Evolutionary conservation across 2,113 vertebrate species (phyloP).

Genomic region (Eidolon helvum): DNA sequence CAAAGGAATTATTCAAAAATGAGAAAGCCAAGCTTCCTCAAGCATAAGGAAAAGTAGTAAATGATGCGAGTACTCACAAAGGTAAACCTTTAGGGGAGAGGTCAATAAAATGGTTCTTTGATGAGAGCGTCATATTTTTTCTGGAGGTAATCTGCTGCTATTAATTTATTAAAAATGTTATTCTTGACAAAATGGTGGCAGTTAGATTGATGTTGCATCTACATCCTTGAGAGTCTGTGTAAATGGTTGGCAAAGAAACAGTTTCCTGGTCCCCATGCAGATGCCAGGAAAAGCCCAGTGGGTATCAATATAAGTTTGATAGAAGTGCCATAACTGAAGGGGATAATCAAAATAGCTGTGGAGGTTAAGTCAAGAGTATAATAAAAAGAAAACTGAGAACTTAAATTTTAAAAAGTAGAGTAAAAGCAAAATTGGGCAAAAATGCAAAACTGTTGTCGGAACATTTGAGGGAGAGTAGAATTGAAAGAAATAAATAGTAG

Average conservation of each 20-base stretch:
- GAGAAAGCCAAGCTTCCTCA: neutral
- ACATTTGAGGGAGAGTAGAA: neutral
- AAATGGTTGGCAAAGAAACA: neutral
- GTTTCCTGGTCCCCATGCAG: accelerated
- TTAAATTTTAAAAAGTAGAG: neutral
- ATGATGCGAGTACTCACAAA: too few relatives aligned
- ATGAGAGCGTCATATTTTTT: neutral
- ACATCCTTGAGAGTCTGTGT: neutral
- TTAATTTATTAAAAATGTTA: neutral
- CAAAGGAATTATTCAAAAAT: neutral
- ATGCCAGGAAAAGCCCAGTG: neutral
- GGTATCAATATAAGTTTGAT: neutral
- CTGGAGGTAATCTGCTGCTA: neutral
- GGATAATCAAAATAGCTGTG: neutral
- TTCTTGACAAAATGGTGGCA: neutral
- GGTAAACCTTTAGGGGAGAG: neutral
- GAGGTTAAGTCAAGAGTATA: neutral
- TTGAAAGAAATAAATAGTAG: neutral
- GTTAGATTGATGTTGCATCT: neutral
- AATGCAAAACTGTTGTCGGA: neutral
- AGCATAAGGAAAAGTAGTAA: neutral
- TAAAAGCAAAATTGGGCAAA: neutral
- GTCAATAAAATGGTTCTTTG: neutral
- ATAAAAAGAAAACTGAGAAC: neutral
- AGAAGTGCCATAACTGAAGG: neutral